Base-by-base conservation (phyloP, 2,888 invertebrate genomes). In the Ditylenchus weischeri region DNA sequence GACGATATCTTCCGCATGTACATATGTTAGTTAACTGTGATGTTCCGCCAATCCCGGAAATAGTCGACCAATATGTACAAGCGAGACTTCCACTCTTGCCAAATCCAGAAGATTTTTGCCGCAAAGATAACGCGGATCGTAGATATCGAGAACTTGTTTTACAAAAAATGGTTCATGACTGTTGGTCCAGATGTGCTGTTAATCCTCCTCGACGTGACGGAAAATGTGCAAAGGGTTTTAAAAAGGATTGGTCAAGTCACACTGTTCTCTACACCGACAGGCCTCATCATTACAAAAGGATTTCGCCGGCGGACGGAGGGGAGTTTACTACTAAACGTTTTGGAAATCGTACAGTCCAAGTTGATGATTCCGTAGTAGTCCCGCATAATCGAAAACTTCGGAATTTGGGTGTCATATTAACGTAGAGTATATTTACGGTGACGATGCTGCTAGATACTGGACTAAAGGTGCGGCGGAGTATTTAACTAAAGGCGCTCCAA, bases 31-130 rank as follows among this genome's bases (percentile, higher is more conserved):
- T 54, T 13, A 21, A 19, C 54, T 19, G 23, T 21, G 54, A 54
- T 23, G 54, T 23, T 19, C 54, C 23, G 6, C 21, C 21, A 19
- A 54, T 23, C 6, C 21, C 54, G 54, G 21, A 54, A 21, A 21
- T 54, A 7, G 54, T 54, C 13, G 54, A 54, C 23, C 54, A 54
- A 13, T 54, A 54, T 23, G 23, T 54, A 19, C 23, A 23, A 19
- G 54, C 54, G 54, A 23, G 23, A 23, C 21, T 54, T 11, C 54
- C 54, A 54, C 54, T 13, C 21, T 23, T 54, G 21, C 54, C 54
- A 54, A 54, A 54, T 19, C 23, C 54, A 54, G 7, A 19, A 19
- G 54, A 54, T 23, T 7, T 13, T 10, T 21, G 23, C 10, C 54
- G 21, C 13, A 54, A 21, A 19, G 54, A 6, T 23, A 23, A 54